Evolutionary conservation across 2,113 vertebrate species (phyloP).

Genomic region (Oreocharis arfaki): DNA sequence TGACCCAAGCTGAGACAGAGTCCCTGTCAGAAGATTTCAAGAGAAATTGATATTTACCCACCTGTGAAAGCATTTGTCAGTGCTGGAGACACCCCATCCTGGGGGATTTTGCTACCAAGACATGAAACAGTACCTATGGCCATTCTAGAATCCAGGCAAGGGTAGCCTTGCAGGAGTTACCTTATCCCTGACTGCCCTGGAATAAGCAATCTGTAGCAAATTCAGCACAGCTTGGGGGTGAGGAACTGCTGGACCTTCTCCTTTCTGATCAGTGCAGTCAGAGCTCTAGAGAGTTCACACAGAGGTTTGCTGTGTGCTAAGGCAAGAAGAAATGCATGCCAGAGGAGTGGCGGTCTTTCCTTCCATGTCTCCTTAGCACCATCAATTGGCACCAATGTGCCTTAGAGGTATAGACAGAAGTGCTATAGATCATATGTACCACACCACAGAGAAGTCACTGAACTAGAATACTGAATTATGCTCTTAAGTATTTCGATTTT

Average conservation of each 20-base stretch:
- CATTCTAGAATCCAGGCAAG: background rate
- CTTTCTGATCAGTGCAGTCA: background rate
- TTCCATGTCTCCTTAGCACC: background rate
- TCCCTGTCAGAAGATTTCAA: background rate
- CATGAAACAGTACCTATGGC: background rate
- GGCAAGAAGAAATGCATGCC: background rate
- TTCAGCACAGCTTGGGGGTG: background rate
- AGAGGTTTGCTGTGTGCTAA: background rate
- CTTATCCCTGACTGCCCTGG: background rate
- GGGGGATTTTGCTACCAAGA: background rate
- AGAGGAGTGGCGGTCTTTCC: background rate
- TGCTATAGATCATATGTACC: background rate
- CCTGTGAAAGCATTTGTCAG: background rate
- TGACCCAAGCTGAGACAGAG: background rate
- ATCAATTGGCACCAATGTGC: background rate
- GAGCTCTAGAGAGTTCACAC: background rate
- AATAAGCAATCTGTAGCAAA: background rate
- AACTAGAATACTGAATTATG: conserved; percentile 4
- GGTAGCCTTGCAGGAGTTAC: background rate
- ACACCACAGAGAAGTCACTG: background rate
- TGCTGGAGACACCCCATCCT: background rate
- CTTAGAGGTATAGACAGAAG: background rate
- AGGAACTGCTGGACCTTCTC: background rate
- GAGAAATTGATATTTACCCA: background rate
- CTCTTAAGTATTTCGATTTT: background rate